phyloP scores from a whole-genome alignment of 2,113 vertebrate genomes.

The Chrysochloris asiatica region DNA sequence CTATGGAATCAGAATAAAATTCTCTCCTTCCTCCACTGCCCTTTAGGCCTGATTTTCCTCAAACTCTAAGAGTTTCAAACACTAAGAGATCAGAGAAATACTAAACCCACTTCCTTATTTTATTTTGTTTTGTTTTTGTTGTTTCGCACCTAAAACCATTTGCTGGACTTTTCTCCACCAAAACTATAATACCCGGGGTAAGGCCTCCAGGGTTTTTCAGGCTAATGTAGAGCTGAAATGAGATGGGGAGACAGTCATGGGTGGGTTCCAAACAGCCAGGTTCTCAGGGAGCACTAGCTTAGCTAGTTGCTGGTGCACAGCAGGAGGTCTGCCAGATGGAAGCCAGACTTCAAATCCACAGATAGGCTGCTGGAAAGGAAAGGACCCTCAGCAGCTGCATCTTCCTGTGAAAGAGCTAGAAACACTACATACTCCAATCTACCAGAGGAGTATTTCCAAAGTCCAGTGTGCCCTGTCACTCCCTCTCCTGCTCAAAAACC shows the following conservation, averaged over 20 bases:
- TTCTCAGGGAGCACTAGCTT: too few species aligned
- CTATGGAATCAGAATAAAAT: conserved; percentile 20
- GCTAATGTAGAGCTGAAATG: background rate
- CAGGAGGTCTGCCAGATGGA: background rate
- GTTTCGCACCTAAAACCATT: conserved; percentile 1
- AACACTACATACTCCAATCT: background rate
- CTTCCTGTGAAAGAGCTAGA: background rate
- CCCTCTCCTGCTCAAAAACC: conserved; percentile 24
- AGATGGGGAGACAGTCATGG: background rate
- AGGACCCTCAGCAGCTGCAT: background rate
- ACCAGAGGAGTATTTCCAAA: background rate
- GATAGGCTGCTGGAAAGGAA: background rate
- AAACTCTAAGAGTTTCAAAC: background rate
- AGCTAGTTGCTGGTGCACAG: background rate
- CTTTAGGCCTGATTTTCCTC: conserved; percentile 13
- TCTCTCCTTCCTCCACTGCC: background rate
- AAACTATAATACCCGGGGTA: too few species aligned
- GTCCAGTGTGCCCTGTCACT: background rate
- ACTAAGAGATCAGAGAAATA: background rate
- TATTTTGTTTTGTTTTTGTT: background rate
- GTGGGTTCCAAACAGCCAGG: background rate
- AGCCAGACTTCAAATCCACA: background rate
- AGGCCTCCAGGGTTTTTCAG: background rate
- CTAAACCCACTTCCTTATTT: conserved; percentile 17
- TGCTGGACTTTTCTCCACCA: background rate